Conservation (phyloP, 2,888 invertebrate species). For the Amphipoea lucens region DNA sequence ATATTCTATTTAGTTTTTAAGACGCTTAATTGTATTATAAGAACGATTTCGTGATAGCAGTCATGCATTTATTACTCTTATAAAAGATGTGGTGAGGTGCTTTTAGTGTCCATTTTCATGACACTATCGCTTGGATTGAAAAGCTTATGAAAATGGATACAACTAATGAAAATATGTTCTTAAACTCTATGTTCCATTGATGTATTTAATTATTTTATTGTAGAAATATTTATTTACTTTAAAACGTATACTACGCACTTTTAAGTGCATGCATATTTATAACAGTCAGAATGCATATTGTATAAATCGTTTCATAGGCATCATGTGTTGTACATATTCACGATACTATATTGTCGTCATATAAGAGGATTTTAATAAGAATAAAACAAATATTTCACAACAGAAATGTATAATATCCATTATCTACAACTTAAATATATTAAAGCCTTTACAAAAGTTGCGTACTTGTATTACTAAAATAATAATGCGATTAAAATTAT, state of each 20-base stretch:
- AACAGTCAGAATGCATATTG: constrained; percentile 1
- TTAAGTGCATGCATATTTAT: constrained; percentile 25
- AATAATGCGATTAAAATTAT: constrained; percentile 57
- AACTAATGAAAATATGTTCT: background rate
- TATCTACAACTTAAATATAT: constrained; percentile 83
- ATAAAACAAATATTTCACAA: constrained; percentile 62
- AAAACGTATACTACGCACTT: constrained; percentile 23
- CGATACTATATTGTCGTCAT: background rate
- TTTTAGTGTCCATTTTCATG: constrained; percentile 74
- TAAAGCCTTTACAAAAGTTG: constrained; percentile 81
- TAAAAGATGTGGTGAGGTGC: background rate
- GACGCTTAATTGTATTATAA: constrained; percentile 7
- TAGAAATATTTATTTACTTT: constrained; percentile 33
- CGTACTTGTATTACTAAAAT: constrained; percentile 55
- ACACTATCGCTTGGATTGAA: constrained; percentile 46
- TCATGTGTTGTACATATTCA: constrained; percentile 25
- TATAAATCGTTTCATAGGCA: constrained; percentile 6
- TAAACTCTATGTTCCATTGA: constrained; percentile 6
- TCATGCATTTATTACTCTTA: constrained; percentile 67
- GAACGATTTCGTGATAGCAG: constrained; percentile 34
- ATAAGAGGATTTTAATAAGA: constrained; percentile 24
- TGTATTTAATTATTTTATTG: constrained; percentile 23
- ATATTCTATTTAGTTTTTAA: constrained; percentile 25
- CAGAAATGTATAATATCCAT: constrained; percentile 66
- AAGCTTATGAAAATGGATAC: constrained; percentile 74